Conservation (phyloP, 2,797 vertebrate species). For the Neopelma chrysocephalum region DNA sequence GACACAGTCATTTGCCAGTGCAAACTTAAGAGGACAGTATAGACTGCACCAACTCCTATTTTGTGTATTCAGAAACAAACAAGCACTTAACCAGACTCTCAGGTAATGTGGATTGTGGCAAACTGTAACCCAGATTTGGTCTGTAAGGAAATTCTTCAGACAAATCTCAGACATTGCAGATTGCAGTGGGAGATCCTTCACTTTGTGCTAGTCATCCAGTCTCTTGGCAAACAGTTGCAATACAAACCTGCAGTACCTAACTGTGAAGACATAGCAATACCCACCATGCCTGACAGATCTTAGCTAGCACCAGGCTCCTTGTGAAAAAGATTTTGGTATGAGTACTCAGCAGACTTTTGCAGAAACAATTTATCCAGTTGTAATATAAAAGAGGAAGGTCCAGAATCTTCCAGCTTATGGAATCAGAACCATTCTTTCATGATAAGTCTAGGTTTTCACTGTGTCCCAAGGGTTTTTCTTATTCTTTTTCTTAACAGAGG, state of each 20-base stretch:
- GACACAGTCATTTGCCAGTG: background rate
- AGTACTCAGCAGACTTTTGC: background rate
- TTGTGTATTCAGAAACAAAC: background rate
- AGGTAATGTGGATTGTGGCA: background rate
- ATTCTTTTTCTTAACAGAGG: background rate
- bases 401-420: background rate
- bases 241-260: background rate
- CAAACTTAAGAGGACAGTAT: background rate
- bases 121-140: background rate
- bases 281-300: background rate
- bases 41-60: background rate
- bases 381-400: background rate
- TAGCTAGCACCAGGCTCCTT: background rate
- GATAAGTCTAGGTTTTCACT: background rate
- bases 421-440: background rate
- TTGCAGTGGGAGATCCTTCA: background rate
- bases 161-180: background rate
- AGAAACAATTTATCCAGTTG: background rate
- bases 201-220: background rate
- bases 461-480: background rate
- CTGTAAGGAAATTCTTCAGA: background rate
- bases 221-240: background rate
- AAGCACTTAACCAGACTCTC: background rate
- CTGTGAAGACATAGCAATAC: background rate
- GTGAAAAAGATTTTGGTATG: background rate